Conservation (phyloP, 2,113 vertebrate genomes). For the Pongo abelii region DNA sequence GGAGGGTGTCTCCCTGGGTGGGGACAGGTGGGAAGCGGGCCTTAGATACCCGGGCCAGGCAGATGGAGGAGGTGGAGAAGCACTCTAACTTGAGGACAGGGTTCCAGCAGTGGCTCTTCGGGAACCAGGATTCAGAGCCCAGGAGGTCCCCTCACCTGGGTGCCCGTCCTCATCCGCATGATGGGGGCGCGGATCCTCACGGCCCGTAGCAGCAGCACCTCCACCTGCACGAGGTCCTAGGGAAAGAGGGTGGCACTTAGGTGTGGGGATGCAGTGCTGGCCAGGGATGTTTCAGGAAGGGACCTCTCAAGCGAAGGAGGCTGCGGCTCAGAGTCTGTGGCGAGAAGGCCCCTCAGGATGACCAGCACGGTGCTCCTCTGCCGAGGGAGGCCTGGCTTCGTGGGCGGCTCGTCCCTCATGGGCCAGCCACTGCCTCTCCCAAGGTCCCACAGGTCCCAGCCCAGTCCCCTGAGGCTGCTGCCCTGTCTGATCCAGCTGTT, state of each 20-base stretch:
- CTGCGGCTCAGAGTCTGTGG: not conserved
- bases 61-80: not conserved
- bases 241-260: not conserved
- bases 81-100: rapidly evolving
- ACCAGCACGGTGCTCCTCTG: not conserved
- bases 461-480: too few species aligned
- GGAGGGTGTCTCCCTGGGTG: not conserved
- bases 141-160: constrained; percentile 84
- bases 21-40: too few species aligned
- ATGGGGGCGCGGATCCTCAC: constrained; percentile 94
- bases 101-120: not conserved
- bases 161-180: constrained; percentile 92
- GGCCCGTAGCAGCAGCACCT: constrained; percentile 91
- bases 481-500: not conserved
- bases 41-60: rapidly evolving
- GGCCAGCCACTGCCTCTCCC: not conserved
- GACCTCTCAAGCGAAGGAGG: not conserved
- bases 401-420: rapidly evolving
- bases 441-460: not conserved
- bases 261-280: not conserved
- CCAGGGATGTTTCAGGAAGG: not conserved
- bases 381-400: not conserved
- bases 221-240: constrained; percentile 94
- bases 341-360: not conserved
- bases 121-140: not conserved